These are phyloP conservation scores for Trypoxylon attenuatum DNA, from an alignment of 2,888 invertebrate species.

Conservation along the genomic window DNA sequence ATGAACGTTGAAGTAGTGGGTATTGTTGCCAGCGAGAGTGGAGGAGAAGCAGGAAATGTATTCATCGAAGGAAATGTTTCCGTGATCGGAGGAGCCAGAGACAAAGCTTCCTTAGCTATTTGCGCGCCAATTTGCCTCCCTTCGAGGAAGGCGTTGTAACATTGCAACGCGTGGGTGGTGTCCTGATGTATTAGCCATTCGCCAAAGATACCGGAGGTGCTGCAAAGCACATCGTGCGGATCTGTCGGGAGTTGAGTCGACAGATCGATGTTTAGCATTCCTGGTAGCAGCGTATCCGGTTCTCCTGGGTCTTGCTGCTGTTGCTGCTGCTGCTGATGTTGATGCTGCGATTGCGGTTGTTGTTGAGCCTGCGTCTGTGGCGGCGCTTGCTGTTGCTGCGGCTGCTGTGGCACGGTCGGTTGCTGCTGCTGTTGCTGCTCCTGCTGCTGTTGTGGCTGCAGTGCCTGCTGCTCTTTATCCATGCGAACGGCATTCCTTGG, in stretches of 20 bases:
- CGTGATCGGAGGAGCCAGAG: constrained; percentile 53
- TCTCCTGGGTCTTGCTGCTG: constrained; percentile 59
- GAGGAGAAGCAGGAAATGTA: constrained; percentile 55
- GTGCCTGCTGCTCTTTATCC: constrained; percentile 65
- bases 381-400: constrained; percentile 59
- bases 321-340: constrained; percentile 57
- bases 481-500: constrained; percentile 61
- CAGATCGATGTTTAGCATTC: constrained; percentile 69
- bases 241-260: no score
- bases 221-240: constrained; percentile 62
- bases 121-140: constrained; percentile 53
- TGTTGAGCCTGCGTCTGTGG: constrained; percentile 62
- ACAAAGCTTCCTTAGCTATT: constrained; percentile 42
- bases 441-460: constrained; percentile 56
- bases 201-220: constrained; percentile 70
- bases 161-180: constrained; percentile 71
- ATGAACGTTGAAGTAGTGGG: constrained; percentile 50
- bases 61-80: constrained; percentile 60
- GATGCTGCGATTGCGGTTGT: constrained; percentile 59
- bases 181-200: constrained; percentile 71
- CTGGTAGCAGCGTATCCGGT: constrained; percentile 71
- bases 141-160: constrained; percentile 75
- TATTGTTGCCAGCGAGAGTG: constrained; percentile 52
- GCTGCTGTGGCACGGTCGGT: no score
- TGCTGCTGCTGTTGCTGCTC: constrained; percentile 60